These are phyloP conservation scores for Danio aesculapii DNA, from an alignment of 2,797 vertebrate species.

Conservation along the genomic window DNA sequence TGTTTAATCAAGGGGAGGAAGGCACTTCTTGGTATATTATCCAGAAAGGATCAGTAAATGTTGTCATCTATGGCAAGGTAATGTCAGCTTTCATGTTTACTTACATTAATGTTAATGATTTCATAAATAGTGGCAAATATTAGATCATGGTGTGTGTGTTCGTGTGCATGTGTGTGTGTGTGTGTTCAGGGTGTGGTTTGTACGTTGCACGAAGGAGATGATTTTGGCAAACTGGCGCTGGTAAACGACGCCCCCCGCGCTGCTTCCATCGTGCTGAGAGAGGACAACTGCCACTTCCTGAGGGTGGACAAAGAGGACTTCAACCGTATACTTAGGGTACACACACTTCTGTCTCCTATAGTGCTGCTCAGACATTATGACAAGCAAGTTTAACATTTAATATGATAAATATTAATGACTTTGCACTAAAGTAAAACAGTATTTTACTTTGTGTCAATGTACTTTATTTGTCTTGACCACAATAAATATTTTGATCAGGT, in stretches of 20 bases:
- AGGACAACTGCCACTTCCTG: slow-evolving; percentile 97
- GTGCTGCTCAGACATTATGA: not conserved
- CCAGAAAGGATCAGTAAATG: slow-evolving; percentile 97
- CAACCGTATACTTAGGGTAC: slow-evolving; percentile 95
- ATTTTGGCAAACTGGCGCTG: slow-evolving; percentile 96
- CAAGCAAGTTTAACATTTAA: too few species aligned
- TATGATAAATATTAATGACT: too few species aligned
- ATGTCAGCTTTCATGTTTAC: not conserved
- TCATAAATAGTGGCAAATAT: not conserved
- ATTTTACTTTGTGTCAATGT: too few species aligned
- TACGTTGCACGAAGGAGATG: slow-evolving; percentile 94
- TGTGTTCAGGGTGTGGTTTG: slow-evolving; percentile 91
- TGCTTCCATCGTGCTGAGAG: slow-evolving; percentile 94
- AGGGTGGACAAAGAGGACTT: slow-evolving; percentile 98
- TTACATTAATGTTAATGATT: not conserved
- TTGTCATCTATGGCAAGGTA: slow-evolving; percentile 97
- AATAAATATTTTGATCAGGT: too few species aligned
- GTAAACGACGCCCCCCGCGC: slow-evolving; percentile 95
- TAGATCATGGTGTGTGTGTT: not conserved
- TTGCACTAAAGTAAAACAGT: too few species aligned
- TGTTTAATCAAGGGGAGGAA: slow-evolving; percentile 99
- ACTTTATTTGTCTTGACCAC: too few species aligned
- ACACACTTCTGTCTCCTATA: not conserved
- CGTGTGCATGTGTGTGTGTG: slow-evolving; percentile 14
- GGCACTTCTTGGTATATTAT: slow-evolving; percentile 99